phyloP scores from a whole-genome alignment of 2,113 vertebrate genomes.

The Cyprinodon brontotheroides region DNA sequence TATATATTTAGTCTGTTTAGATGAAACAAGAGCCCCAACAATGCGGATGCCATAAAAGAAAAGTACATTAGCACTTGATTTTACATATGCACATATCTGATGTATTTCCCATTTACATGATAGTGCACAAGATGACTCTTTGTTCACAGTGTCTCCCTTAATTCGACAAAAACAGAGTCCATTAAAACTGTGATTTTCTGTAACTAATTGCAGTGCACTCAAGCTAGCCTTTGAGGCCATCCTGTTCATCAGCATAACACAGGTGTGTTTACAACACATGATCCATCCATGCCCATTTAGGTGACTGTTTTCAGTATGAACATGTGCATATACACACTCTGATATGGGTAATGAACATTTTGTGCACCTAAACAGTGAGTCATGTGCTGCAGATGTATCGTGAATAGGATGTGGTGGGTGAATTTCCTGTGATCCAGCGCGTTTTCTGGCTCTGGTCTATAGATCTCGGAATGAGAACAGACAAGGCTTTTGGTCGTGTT shows the following conservation, averaged over 20 bases:
- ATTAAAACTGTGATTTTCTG: slow-evolving; percentile 49
- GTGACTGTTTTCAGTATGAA: slow-evolving; percentile 8
- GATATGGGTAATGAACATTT: slow-evolving; percentile 16
- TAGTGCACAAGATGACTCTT: slow-evolving; percentile 31
- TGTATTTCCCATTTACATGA: slow-evolving; percentile 31
- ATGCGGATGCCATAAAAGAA: not conserved
- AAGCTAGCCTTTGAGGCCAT: slow-evolving; percentile 56
- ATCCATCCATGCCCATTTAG: slow-evolving; percentile 23
- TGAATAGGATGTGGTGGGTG: slow-evolving; percentile 32
- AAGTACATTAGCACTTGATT: slow-evolving; percentile 28
- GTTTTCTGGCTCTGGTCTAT: slow-evolving; percentile 19
- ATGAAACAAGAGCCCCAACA: not conserved
- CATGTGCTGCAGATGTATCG: slow-evolving; percentile 20
- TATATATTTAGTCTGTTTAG: not conserved
- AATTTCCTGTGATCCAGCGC: slow-evolving; percentile 38
- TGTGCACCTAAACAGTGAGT: slow-evolving; percentile 33
- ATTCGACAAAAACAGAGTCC: slow-evolving; percentile 35
- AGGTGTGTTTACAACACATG: slow-evolving; percentile 43
- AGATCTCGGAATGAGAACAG: slow-evolving; percentile 15
- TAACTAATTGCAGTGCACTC: slow-evolving; percentile 65
- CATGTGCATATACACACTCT: slow-evolving; percentile 2
- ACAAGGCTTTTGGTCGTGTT: not conserved
- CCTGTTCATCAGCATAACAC: slow-evolving; percentile 55
- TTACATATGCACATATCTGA: slow-evolving; percentile 42
- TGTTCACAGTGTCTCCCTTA: slow-evolving; percentile 29